Conservation (phyloP, 2,888 invertebrate genomes). For the Scaptomyza tumidula region DNA sequence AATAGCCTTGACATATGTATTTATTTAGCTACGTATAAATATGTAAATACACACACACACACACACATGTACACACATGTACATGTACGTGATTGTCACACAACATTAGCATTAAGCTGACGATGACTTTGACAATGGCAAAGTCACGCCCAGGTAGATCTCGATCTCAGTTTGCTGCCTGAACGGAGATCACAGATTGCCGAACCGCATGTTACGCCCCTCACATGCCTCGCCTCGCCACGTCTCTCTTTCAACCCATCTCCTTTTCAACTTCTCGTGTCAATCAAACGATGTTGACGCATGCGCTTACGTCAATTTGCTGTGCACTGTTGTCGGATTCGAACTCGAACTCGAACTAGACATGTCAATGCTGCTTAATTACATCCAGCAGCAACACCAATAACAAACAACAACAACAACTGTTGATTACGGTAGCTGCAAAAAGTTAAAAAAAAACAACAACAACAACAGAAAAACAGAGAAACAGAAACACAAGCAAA, state of each 20-base stretch:
- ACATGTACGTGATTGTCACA: slow-evolving; percentile 25
- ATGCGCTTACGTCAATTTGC: slow-evolving; percentile 76
- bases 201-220: slow-evolving; percentile 34
- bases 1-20: slow-evolving; percentile 57
- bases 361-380: slow-evolving; percentile 79
- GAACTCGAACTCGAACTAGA: slow-evolving; percentile 68
- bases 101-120: slow-evolving; percentile 48
- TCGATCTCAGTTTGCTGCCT: slow-evolving; percentile 37
- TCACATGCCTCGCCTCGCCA: not conserved
- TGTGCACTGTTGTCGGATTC: slow-evolving; percentile 59
- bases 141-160: slow-evolving; percentile 70
- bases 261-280: slow-evolving; percentile 12
- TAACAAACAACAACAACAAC: slow-evolving; percentile 21
- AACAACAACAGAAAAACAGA: slow-evolving; percentile 24
- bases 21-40: slow-evolving; percentile 1
- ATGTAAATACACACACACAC: not conserved
- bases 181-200: slow-evolving; percentile 55
- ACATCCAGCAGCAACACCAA: slow-evolving; percentile 44
- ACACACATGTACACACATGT: not conserved
- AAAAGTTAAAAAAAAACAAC: slow-evolving; percentile 2
- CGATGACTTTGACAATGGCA: slow-evolving; percentile 54
- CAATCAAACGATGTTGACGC: slow-evolving; percentile 61
- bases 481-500: slow-evolving; percentile 3
- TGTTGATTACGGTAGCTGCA: slow-evolving; percentile 56
- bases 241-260: not conserved